Conservation (phyloP, 23 tunicate genomes). For the Phallusia fumigata region DNA sequence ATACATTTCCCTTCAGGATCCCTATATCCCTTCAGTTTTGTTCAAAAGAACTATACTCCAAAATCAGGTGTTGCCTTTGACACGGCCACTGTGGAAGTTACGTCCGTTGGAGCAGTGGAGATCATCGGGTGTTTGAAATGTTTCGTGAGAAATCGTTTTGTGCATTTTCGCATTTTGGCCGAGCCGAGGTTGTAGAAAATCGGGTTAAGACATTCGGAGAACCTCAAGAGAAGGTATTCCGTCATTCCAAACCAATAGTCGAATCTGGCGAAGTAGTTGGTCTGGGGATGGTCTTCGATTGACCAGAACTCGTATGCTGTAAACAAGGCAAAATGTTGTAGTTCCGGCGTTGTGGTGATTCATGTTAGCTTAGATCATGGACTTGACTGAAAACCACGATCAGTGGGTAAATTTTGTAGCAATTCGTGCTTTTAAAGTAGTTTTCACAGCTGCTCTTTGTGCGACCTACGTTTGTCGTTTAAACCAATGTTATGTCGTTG, state of each 20-base stretch:
- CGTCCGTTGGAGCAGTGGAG: not conserved
- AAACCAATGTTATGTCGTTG: too few species aligned
- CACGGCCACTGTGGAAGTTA: not conserved
- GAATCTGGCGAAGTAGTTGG: constrained; percentile 20
- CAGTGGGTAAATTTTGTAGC: too few species aligned
- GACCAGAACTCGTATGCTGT: constrained; percentile 62
- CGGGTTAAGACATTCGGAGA: constrained; percentile 80
- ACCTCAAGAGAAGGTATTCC: constrained; percentile 59
- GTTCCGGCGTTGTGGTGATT: too few species aligned
- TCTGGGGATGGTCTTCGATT: constrained; percentile 21
- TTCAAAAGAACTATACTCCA: not conserved
- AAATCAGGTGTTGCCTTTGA: not conserved
- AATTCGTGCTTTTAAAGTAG: too few species aligned
- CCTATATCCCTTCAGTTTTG: too few species aligned
- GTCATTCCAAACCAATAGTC: constrained; percentile 84
- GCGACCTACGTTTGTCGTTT: too few species aligned
- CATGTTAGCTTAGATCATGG: too few species aligned
- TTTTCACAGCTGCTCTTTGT: too few species aligned
- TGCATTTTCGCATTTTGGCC: constrained; percentile 43
- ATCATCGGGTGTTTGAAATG: not conserved
- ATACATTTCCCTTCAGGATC: too few species aligned
- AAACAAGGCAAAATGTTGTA: too few species aligned
- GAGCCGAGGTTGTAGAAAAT: constrained; percentile 80
- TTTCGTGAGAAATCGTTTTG: constrained; percentile 17
- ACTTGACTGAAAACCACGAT: too few species aligned